Evolutionary conservation across 30 jellyfish, hydroid and myxozoan species (phyloP), one percentile per base, ranked within the genome.

Genomic region (Cassiopea andromeda): DNA sequence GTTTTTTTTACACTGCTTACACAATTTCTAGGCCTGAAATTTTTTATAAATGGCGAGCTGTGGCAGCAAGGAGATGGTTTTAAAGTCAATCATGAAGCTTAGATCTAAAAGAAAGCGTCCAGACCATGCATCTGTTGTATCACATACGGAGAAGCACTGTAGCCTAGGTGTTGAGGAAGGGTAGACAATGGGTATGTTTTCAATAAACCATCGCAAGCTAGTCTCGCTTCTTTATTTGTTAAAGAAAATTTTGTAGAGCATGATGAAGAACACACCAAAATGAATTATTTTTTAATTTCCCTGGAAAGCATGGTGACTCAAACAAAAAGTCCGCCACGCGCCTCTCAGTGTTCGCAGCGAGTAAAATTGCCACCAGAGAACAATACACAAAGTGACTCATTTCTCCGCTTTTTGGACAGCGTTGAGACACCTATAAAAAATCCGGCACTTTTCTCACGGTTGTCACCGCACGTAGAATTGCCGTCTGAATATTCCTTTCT

Each of bases 401-500:
- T 19, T 10, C 81, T 27, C 60, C 77, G 6, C 14, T 14, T 68
- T 68, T 68, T 68, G 47, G 77, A 68, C 45, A 68, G 7, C 77
- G 77, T 68, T 43, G 77, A 68, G 77, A 14, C 16, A 43, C 77
- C 77, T 18, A 68, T 43, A 14, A 68, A 68, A 68, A 43, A 68
- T 18, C 77, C 6, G 77, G 13, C 77, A 43, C 6, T 17, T 18
- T 38, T 38, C 58, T 15, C 60, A 9, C 81, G 44, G 60, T 72
- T 72, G 19, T 72, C 60, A 72, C 81, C 54, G 81, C 81, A 46
- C 81, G 81, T 44, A 44, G 81, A 72, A 38, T n/a, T 2, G 60
- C 60, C 81, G 27, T 27, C 81, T 7, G 81, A 44, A 72, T 4
- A 72, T 44, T 12, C 58, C 81, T 46, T 72, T 46, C 81, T 72